Base-by-base conservation (phyloP, 1,140 invertebrate genomes). In the Subanguina moxae region DNA sequence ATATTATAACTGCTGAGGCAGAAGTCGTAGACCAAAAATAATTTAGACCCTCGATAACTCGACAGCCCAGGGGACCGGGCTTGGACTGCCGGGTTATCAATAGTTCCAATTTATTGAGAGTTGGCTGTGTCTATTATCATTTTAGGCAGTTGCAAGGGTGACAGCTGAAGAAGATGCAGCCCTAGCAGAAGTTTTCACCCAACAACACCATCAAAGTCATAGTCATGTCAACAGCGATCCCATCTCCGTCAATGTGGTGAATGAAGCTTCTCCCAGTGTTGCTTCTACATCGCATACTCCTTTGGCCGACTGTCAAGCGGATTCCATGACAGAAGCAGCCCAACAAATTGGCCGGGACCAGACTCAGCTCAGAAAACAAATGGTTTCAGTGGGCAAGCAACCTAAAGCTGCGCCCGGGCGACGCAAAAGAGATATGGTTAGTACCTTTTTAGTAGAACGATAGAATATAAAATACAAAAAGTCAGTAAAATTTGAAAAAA, bases 351-450 rank as follows among this genome's bases (percentile, higher is more conserved):
- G 56, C 5, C 38, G 42, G 3, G 61, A 48, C 32, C 46, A 73
- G 1, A 43, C 43, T 19, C 43, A 72, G 57, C 57, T 75, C 13
- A 11, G 72, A 42, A 66, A 63, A 25, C 72, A 73, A 30, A 70
- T 73, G 57, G 69, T 70, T 28, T 73, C 72, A 17, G 72, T 80
- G 27, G 77, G 76, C 64, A 79, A 79, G 62, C 66, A 74, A 19
- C 76, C 76, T 1, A 77, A 77, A 57, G 76, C 65, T 9, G 52
- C 59, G 15, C 43, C 42, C 21, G 42, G 65, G 30, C 38, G 77
- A 9, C 68, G 70, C n/a, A 77, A 77, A 32, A 45, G 62, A n/a
- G 73, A 76, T 25, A 75, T 78, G 74, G 72, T 76, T n/a, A n/a
- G n/a, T n/a, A n/a, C n/a, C n/a, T n/a, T n/a, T n/a, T n/a, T n/a